Conservation (phyloP, 2,113 vertebrate species). For the Orthonyx spaldingii region DNA sequence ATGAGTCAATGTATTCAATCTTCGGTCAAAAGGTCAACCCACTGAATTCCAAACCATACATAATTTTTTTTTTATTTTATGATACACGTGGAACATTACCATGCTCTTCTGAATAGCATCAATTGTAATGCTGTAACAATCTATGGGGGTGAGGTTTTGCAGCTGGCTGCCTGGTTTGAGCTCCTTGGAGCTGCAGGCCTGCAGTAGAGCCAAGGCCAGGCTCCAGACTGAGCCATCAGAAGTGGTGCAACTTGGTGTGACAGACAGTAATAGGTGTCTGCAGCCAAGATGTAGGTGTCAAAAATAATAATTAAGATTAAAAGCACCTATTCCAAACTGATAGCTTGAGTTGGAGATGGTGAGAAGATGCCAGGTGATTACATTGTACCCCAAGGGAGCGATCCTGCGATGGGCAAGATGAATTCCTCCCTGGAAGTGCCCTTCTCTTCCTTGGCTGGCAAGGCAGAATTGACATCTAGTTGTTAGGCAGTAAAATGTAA, state of each 20-base stretch:
- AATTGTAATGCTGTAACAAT: not conserved
- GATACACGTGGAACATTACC: not conserved
- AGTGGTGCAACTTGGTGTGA: rapidly evolving
- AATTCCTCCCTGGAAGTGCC: not conserved
- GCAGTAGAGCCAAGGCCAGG: not conserved
- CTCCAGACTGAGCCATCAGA: not conserved
- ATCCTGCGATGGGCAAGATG: rapidly evolving
- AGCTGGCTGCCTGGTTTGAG: not conserved
- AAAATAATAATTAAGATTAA: not conserved
- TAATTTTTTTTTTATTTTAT: not conserved
- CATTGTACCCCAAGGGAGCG: rapidly evolving
- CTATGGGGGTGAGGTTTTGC: not conserved
- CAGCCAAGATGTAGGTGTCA: not conserved
- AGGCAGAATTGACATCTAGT: not conserved
- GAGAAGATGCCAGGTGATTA: not conserved
- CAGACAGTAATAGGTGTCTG: not conserved
- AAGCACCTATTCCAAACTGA: not conserved
- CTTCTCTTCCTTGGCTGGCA: not conserved
- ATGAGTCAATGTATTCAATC: not conserved
- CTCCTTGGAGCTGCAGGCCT: not conserved
- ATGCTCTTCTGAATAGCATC: slow-evolving; percentile 39
- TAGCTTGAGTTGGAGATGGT: not conserved
- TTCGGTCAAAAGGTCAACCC: not conserved
- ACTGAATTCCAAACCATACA: slow-evolving; percentile 15
- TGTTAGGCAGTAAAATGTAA: not conserved